These are phyloP conservation scores for Hoplodrina ambigua DNA, from an alignment of 2,888 invertebrate species.

Conservation along the genomic window DNA sequence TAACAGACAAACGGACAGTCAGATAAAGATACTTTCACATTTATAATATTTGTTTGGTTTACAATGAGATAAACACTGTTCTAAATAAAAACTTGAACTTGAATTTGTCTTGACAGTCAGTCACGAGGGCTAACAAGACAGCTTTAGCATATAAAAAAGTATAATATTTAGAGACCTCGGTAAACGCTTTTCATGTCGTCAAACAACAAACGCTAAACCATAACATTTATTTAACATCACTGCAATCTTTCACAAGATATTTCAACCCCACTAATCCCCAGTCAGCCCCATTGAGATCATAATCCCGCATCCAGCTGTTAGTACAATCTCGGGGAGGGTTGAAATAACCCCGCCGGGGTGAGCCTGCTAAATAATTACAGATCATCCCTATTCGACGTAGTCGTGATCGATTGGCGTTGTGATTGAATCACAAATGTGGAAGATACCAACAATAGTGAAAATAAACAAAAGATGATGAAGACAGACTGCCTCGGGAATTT, in stretches of 20 bases:
- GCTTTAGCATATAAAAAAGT: no score
- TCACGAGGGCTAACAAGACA: no score
- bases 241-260: slow-evolving; percentile 31
- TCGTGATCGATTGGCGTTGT: slow-evolving; percentile 45
- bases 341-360: slow-evolving; percentile 16
- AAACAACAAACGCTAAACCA: neutral
- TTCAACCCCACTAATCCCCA: slow-evolving; percentile 35
- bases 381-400: slow-evolving; percentile 28
- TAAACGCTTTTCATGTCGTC: neutral
- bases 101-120: no score
- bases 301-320: slow-evolving; percentile 47
- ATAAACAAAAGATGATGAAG: neutral
- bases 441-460: neutral
- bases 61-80: no score
- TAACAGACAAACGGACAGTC: no score
- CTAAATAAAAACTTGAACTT: no score
- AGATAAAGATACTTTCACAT: no score
- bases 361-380: slow-evolving; percentile 59
- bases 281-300: slow-evolving; percentile 43
- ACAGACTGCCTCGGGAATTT: no score
- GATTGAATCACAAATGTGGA: slow-evolving; percentile 48
- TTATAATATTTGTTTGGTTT: no score
- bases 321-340: slow-evolving; percentile 40
- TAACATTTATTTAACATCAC: slow-evolving; percentile 3
- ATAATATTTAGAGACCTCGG: no score